A percentile compares a stretch with the other conserved stretches of the same genome.
Evolutionary conservation across 2,797 vertebrate genomes (phyloP).

Genomic region (Valencia hispanica): DNA sequence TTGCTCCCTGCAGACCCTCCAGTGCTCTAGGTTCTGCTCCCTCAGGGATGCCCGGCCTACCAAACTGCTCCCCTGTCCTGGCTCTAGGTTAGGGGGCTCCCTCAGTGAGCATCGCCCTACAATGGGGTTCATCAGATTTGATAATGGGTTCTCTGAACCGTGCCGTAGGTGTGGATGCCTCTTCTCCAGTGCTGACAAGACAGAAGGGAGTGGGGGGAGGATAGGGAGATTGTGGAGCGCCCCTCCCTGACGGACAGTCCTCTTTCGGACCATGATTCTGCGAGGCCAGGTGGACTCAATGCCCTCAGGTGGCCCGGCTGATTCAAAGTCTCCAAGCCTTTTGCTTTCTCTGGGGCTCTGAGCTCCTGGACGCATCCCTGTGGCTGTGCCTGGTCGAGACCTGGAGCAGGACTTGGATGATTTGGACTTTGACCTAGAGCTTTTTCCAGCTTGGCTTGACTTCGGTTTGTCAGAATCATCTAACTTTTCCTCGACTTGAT

Average conservation of each 20-base stretch:
- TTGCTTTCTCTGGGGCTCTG: conserved; percentile 56
- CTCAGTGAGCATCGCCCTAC: conserved; percentile 78
- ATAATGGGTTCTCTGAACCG: conserved; percentile 71
- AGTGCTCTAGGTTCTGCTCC: conserved; percentile 78
- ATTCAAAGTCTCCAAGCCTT: conserved; percentile 58
- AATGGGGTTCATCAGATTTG: conserved; percentile 58
- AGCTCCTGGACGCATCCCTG: conserved; percentile 67
- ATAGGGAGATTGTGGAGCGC: conserved; percentile 84
- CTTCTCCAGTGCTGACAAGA: conserved; percentile 78
- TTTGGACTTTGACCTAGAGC: conserved; percentile 63
- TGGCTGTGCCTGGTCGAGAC: conserved; percentile 74
- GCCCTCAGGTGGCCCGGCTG: conserved; percentile 63
- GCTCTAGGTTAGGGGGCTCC: conserved; percentile 69
- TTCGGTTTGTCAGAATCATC: conserved; percentile 32
- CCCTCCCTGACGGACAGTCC: conserved; percentile 83
- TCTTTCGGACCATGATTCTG: conserved; percentile 80
- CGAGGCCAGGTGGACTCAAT: conserved; percentile 86
- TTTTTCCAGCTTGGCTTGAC: conserved; percentile 41
- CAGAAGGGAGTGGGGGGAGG: conserved; percentile 82
- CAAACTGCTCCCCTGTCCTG: conserved; percentile 36
- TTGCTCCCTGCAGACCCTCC: conserved; percentile 76
- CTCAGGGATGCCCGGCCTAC: conserved; percentile 71
- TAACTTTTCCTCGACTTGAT: conserved; percentile 38
- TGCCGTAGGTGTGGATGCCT: conserved; percentile 69
- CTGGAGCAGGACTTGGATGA: conserved; percentile 71